These are phyloP conservation scores for Ptiloglossa arizonensis DNA, from an alignment of 1,140 invertebrate species.

Conservation along the genomic window DNA sequence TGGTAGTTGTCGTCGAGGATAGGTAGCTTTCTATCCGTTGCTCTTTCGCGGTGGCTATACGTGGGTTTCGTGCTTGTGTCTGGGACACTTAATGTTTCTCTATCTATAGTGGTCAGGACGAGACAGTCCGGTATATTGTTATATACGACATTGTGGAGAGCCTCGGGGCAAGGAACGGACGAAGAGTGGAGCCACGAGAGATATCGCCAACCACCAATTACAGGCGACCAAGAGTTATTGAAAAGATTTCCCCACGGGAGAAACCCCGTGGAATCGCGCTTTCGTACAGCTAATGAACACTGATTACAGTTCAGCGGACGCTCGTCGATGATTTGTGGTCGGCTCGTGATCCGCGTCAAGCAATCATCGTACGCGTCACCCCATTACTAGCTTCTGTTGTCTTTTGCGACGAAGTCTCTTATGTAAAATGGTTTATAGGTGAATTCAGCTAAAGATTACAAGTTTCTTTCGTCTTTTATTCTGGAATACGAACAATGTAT, in stretches of 20 bases:
- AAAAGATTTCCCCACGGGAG: constrained; percentile 78
- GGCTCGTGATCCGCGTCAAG: constrained; percentile 47
- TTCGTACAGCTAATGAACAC: constrained; percentile 79
- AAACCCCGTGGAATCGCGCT: constrained; percentile 70
- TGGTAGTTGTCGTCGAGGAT: constrained; percentile 40
- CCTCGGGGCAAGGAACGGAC: constrained; percentile 59
- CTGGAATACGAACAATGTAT: too few species aligned
- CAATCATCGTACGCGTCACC: constrained; percentile 8
- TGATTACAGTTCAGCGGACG: constrained; percentile 77
- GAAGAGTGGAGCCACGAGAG: constrained; percentile 71
- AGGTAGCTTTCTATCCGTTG: constrained; percentile 46
- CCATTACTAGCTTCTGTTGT: neutral
- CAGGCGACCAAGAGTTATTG: constrained; percentile 80
- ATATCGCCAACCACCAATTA: constrained; percentile 80
- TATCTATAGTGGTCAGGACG: constrained; percentile 78
- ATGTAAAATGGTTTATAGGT: neutral
- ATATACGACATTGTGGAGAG: constrained; percentile 78
- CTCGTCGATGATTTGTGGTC: constrained; percentile 75
- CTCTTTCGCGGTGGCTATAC: constrained; percentile 19
- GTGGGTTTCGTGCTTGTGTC: constrained; percentile 60
- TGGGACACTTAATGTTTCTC: constrained; percentile 80
- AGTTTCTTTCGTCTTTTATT: too few species aligned
- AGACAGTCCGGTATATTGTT: constrained; percentile 78
- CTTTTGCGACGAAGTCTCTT: neutral
- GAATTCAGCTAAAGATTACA: too few species aligned